Conservation (phyloP, 2,113 vertebrate species). For the Limnothrissa miodon region DNA sequence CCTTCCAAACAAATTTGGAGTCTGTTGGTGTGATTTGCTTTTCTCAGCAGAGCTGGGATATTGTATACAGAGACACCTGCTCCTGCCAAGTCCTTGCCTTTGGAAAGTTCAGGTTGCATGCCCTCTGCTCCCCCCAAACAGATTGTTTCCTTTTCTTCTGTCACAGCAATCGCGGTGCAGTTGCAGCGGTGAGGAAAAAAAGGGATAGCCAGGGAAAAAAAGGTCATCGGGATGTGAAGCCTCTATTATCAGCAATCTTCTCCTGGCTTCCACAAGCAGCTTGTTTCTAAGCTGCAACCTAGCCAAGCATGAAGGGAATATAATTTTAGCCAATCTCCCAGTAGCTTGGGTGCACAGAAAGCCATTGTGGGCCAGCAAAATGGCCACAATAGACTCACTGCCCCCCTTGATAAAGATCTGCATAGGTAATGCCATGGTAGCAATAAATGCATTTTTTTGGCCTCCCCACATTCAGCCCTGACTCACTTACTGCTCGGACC, state of each 20-base stretch:
- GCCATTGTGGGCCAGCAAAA: slow-evolving; percentile 73
- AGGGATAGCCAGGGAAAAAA: slow-evolving; percentile 53
- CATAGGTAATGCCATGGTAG: slow-evolving; percentile 72
- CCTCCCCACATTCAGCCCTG: slow-evolving; percentile 57
- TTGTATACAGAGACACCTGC: neutral
- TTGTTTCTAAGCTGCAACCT: slow-evolving; percentile 78
- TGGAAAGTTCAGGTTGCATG: slow-evolving; percentile 56
- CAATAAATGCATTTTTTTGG: slow-evolving; percentile 70
- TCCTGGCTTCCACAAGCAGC: slow-evolving; percentile 69
- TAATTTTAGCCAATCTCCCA: slow-evolving; percentile 75
- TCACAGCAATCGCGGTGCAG: slow-evolving; percentile 63
- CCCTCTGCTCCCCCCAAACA: slow-evolving; percentile 52
- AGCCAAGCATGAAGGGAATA: slow-evolving; percentile 76
- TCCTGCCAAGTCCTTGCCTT: slow-evolving; percentile 50
- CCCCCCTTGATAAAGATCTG: slow-evolving; percentile 76
- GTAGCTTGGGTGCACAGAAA: slow-evolving; percentile 72
- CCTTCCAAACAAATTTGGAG: neutral
- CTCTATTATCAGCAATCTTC: slow-evolving; percentile 72
- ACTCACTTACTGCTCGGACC: slow-evolving; percentile 58
- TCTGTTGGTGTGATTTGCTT: slow-evolving; percentile 9
- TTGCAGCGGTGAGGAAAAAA: slow-evolving; percentile 58
- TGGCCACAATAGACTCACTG: slow-evolving; percentile 71
- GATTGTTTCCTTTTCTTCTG: slow-evolving; percentile 65
- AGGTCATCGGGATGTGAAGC: slow-evolving; percentile 76
- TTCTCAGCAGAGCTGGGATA: slow-evolving; percentile 9